Base-by-base conservation (phyloP, 2,113 vertebrate species). In the Progne subis region DNA sequence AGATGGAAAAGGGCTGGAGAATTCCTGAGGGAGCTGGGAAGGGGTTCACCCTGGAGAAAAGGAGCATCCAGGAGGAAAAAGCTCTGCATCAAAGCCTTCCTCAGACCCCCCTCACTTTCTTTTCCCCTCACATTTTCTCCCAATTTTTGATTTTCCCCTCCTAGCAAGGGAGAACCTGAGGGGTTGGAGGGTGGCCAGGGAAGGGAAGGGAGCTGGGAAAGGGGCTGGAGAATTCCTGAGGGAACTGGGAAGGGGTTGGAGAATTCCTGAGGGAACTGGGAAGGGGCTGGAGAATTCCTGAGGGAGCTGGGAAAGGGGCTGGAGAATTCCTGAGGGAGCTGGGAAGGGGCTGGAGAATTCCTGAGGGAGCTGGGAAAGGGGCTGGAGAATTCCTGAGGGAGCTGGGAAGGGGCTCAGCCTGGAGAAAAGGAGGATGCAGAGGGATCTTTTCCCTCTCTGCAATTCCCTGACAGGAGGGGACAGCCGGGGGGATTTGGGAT, bases 141-240 rank as follows among this genome's bases (percentile, higher is more conserved):
- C 47, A 20, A 14, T 29, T 70, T 39, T 70, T n/a, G 34, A 52
- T 23, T 52, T 70, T 70, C 47, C 26, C 67, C 34, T 70, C 25
- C 6, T 0, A 1, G 26, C 18, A 50, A 15, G 18, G 4, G 34
- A 39, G n/a, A 21, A 3, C 18, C 14, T 39, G 34, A 55, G 43
- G n/a, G 43, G 6, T 37, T 43, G 37, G 50, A 41, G 49, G 16
- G 10, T 11, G 55, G 18, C 23, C 32, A 25, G 57, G 57, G 57
- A 34, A 26, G 44, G 46, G 65, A 34, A 28, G 3, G 2, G 23
- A 49, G n/a, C n/a, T n/a, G n/a, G n/a, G n/a, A n/a, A n/a, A n/a
- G n/a, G n/a, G n/a, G n/a, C 11, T 61, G 21, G 20, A 57, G 56
- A 57, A 57, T 59, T 34, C 57, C 57, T 59, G 59, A 60, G 59